These are phyloP conservation scores for Oxystoma pomonae DNA, from an alignment of 2,888 invertebrate genomes.

Conservation along the genomic window DNA sequence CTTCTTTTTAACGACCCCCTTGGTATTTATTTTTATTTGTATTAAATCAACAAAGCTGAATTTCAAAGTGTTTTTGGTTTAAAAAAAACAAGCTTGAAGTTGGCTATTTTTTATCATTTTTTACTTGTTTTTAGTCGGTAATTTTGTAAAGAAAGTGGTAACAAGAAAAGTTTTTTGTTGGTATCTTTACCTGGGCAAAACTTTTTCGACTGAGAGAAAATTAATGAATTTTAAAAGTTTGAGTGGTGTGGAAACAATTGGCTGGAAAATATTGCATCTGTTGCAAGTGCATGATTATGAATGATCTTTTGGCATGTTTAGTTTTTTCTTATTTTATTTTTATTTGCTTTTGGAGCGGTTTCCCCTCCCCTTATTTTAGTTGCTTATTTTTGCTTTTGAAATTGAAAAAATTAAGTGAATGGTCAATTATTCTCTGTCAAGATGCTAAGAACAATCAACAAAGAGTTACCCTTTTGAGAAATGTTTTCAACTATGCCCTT, in stretches of 20 bases:
- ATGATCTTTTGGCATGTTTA: constrained; percentile 3
- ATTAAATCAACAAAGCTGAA: not conserved
- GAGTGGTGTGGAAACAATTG: too few species aligned
- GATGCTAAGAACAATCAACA: too few species aligned
- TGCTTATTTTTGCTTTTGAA: constrained; percentile 17
- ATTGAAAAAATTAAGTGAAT: not conserved
- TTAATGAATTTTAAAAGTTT: not conserved
- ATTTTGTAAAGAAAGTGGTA: not conserved
- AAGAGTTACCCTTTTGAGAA: too few species aligned
- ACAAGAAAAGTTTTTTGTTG: not conserved
- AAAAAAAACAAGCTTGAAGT: too few species aligned
- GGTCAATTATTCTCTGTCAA: too few species aligned
- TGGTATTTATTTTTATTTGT: not conserved
- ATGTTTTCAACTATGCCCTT: too few species aligned
- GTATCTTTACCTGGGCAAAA: not conserved
- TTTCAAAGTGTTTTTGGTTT: not conserved
- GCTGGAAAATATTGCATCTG: too few species aligned
- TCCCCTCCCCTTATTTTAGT: constrained; percentile 17
- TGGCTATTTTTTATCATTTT: too few species aligned
- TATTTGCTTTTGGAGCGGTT: constrained; percentile 22
- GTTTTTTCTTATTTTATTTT: constrained; percentile 18
- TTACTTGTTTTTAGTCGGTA: too few species aligned
- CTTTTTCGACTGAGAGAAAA: not conserved
- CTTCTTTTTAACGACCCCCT: not conserved
- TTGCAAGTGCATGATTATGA: not conserved